These are phyloP conservation scores for Xerus inauris DNA, from an alignment of 2,113 vertebrate genomes.

Conservation along the genomic window DNA sequence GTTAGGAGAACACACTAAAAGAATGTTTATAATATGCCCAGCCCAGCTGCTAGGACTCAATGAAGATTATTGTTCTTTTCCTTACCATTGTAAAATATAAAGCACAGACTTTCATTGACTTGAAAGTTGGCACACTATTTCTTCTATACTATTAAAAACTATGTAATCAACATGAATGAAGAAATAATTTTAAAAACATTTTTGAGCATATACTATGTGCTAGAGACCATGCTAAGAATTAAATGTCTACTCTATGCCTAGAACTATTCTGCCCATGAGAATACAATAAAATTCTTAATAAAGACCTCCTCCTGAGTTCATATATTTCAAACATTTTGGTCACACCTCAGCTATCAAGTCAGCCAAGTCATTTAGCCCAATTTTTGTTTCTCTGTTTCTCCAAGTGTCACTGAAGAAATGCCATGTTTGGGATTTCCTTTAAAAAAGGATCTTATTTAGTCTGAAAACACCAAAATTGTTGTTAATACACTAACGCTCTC, in stretches of 20 bases:
- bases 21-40: not conserved
- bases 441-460: constrained; percentile 71
- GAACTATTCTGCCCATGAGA: not conserved
- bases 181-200: constrained; percentile 22
- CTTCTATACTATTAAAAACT: not conserved
- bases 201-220: not conserved
- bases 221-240: not conserved
- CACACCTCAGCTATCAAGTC: constrained; percentile 27
- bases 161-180: constrained; percentile 11
- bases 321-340: not conserved
- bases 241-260: constrained; percentile 33
- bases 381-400: constrained; percentile 43
- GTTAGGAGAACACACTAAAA: not conserved
- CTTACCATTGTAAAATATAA: constrained; percentile 22
- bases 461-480: constrained; percentile 82
- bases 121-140: not conserved
- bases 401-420: not conserved
- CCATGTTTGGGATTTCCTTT: constrained; percentile 61
- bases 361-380: constrained; percentile 9
- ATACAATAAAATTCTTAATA: constrained; percentile 30
- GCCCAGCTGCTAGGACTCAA: not conserved
- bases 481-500: constrained; percentile 76
- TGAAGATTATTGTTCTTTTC: not conserved
- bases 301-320: constrained; percentile 2
- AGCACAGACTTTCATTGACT: not conserved